Percentiles rank a stretch among this genome's conserved stretches.
Evolutionary conservation across 1,140 invertebrate genomes (phyloP).

Genomic region (Trichonephila clavata): DNA sequence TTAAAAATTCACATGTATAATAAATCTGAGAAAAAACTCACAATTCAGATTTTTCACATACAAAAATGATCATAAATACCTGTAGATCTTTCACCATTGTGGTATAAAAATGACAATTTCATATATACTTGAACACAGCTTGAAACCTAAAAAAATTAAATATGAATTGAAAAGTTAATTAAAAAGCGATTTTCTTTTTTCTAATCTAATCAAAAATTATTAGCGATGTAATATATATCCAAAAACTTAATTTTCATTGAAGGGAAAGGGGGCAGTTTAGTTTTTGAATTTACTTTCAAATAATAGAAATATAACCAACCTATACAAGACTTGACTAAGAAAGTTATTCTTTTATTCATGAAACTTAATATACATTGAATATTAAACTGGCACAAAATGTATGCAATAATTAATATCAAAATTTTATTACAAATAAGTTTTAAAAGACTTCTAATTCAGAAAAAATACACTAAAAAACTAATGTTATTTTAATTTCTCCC

Average conservation of each 20-base stretch:
- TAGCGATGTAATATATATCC: neutral
- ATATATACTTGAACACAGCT: neutral
- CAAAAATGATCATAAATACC: neutral
- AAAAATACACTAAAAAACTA: no score
- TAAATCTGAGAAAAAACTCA: neutral
- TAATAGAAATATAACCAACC: no score
- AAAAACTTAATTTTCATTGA: neutral
- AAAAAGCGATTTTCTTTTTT: neutral
- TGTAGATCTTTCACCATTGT: slow-evolving; percentile 45
- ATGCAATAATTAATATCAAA: no score
- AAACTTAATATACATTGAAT: no score
- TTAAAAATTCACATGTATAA: neutral
- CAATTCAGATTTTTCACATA: neutral
- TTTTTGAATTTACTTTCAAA: neutral
- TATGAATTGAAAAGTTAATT: neutral
- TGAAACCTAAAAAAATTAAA: neutral
- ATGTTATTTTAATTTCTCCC: no score
- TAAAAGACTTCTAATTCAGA: no score
- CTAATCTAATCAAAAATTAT: neutral
- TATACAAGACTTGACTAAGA: neutral
- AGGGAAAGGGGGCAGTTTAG: neutral
- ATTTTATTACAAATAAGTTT: no score
- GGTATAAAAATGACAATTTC: neutral
- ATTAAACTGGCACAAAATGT: no score
- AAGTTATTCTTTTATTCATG: no score